These are phyloP conservation scores for Metaphire vulgaris DNA, from an alignment of 1,140 invertebrate species.

Conservation along the genomic window DNA sequence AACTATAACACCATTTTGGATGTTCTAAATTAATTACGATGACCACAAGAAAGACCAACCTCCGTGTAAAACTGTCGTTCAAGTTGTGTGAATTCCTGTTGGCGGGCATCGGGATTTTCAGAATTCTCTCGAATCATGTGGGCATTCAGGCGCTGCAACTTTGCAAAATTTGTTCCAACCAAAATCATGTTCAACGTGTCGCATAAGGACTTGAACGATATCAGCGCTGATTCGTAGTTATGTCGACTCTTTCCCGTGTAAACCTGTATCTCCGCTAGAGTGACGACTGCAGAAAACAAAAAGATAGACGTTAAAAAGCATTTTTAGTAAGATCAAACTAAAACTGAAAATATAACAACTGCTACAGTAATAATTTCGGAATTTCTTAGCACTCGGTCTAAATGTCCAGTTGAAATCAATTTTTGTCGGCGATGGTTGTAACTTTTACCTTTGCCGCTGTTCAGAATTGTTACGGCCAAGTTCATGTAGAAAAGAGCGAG, in stretches of 20 bases:
- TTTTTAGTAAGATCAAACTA: no score
- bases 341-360: no score
- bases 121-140: background rate
- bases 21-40: no score
- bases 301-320: no score
- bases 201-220: background rate
- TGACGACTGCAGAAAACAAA: background rate
- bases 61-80: background rate
- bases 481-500: background rate
- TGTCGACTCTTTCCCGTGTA: background rate
- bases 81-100: background rate
- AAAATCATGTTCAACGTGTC: background rate
- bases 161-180: background rate
- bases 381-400: no score
- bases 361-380: no score
- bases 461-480: background rate
- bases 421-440: no score
- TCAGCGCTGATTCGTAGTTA: background rate
- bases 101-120: background rate
- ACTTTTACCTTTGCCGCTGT: background rate
- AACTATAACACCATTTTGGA: no score
- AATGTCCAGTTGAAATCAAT: no score
- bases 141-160: background rate
- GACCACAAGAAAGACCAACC: background rate
- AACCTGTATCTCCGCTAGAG: background rate